Evolutionary conservation across 2,888 invertebrate species (phyloP), one percentile per base, ranked within the genome.

Genomic region (Andrena bucephala): DNA sequence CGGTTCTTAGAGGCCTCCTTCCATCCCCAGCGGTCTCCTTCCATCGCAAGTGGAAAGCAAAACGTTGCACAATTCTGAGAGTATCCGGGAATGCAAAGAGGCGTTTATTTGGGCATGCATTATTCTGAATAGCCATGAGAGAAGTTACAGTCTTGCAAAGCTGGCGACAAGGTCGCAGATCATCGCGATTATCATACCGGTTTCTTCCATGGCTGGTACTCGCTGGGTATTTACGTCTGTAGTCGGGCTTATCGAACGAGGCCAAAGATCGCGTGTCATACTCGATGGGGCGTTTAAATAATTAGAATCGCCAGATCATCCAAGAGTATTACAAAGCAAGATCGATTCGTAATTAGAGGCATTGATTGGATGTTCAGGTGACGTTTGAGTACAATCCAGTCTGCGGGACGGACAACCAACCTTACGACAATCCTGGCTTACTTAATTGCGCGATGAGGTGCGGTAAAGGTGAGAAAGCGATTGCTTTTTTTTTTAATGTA

Each of bases 371-470:
- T 74, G 36, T 87, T 20, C 13, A 89, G 92, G 68, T 52, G 2
- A 92, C 93, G 6, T 13, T 78, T 0, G 91, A 93, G 42, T 93
- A 91, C 67, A 93, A 92, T 86, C 93, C 93, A 27, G 89, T 93
- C 29, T 93, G 93, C 42, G 93, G 93, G 6, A 75, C 90, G 16
- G 90, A 93, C 69, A 79, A 77, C 4, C 50, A 77, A 0, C 59
- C 69, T 0, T 93, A 93, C 62, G 60, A 36, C 0, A 93, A 93
- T 86, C 90, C 90, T 13, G 91, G 91, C 65, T 68, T 36, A 31
- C 54, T 93, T 10, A 66, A 5, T 7, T 93, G 93, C 66, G 90
- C 91, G 0, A 0, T n/a, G 29, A 7, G 6, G 2, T 93, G 93
- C 62, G 93, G 93, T 36, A 85, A 65, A 78, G 66, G 93, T 93